Percentiles rank a stretch among this genome's conserved stretches.
These are phyloP conservation scores for Pagetopsis macropterus DNA, from an alignment of 2,797 vertebrate species.

Conservation along the genomic window DNA sequence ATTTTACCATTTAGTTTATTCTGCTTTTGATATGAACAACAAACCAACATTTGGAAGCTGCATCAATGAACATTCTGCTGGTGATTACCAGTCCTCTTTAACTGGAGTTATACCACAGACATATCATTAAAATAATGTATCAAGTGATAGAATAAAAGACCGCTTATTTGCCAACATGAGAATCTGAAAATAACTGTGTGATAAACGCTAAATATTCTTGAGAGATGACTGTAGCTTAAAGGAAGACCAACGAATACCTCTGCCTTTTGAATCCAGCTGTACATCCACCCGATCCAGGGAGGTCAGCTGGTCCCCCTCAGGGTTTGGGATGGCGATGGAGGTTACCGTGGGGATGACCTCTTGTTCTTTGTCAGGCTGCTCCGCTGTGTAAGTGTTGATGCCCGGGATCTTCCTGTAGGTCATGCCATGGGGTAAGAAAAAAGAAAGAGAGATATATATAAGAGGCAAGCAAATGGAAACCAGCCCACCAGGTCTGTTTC, in stretches of 20 bases:
- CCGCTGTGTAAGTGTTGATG: constrained; percentile 76
- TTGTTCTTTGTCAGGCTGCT: constrained; percentile 82
- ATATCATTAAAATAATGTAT: background rate
- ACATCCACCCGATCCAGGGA: constrained; percentile 74
- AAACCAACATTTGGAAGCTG: no score
- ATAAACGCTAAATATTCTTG: constrained; percentile 4
- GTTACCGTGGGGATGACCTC: constrained; percentile 81
- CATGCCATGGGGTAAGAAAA: background rate
- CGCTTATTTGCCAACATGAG: background rate
- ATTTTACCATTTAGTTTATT: no score
- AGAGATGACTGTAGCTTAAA: constrained; percentile 14
- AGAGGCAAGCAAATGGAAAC: constrained; percentile 59
- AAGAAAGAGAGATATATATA: background rate
- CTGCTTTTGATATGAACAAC: no score
- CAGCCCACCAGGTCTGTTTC: constrained; percentile 66
- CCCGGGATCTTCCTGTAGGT: constrained; percentile 78
- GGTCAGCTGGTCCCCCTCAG: constrained; percentile 73
- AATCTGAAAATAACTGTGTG: constrained; percentile 10
- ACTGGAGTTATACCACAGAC: background rate
- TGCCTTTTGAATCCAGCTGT: constrained; percentile 74
- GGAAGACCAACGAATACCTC: constrained; percentile 63
- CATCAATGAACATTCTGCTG: no score
- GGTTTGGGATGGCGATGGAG: constrained; percentile 74
- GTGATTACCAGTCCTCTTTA: no score
- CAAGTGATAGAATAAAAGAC: background rate